These are phyloP conservation scores for Cephalopterus ornatus DNA, from an alignment of 2,113 vertebrate genomes.

Conservation along the genomic window DNA sequence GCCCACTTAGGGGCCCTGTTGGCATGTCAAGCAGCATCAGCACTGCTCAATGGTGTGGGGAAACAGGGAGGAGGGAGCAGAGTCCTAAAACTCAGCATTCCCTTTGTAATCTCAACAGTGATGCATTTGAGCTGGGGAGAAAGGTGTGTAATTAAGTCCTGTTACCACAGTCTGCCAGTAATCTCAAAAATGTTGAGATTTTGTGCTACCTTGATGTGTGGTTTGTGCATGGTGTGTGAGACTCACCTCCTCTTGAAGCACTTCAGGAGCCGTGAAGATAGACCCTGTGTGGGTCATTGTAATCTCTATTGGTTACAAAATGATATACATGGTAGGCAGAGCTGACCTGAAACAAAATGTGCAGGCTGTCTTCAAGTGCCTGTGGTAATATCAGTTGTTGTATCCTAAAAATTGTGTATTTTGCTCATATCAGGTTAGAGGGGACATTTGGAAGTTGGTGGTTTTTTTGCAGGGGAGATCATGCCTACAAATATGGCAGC, in stretches of 20 bases:
- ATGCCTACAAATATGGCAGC: fast-evolving
- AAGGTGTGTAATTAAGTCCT: background rate
- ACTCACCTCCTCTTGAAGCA: background rate
- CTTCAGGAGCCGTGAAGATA: background rate
- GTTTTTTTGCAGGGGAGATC: background rate
- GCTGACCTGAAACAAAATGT: background rate
- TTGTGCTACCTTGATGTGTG: background rate
- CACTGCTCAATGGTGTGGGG: background rate
- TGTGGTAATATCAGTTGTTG: background rate
- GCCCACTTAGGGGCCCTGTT: background rate
- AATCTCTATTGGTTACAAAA: background rate
- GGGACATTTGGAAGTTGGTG: background rate
- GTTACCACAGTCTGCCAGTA: background rate
- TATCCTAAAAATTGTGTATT: background rate
- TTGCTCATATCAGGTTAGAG: background rate
- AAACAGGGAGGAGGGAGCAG: background rate
- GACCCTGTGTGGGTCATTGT: background rate
- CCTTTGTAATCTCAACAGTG: background rate
- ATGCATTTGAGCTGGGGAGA: background rate
- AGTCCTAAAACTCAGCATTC: background rate
- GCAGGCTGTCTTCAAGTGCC: background rate
- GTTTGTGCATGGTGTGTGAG: background rate
- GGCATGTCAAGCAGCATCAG: background rate
- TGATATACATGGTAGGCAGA: background rate
- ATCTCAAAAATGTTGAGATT: background rate